A percentile compares a stretch with the other conserved stretches of the same genome.
These are phyloP conservation scores for Sebastes diaconus DNA, from an alignment of 2,797 vertebrate genomes.

Conservation along the genomic window DNA sequence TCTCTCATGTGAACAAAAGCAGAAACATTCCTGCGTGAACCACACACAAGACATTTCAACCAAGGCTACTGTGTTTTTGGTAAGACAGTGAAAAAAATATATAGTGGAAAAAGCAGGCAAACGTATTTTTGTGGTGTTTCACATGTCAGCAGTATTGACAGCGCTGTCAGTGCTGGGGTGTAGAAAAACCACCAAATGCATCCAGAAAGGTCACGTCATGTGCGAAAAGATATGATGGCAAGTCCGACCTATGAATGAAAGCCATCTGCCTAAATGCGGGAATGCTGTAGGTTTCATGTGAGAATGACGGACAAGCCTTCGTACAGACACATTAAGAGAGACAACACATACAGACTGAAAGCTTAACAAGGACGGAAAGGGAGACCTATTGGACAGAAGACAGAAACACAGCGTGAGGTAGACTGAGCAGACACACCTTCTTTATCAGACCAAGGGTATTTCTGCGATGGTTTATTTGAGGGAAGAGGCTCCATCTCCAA, in stretches of 20 bases:
- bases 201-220: slow-evolving; percentile 27
- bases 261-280: background rate
- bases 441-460: slow-evolving; percentile 97
- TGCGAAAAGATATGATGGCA: slow-evolving; percentile 8
- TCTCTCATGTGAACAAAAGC: background rate
- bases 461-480: slow-evolving; percentile 96
- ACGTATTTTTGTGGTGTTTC: slow-evolving; percentile 1
- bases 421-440: slow-evolving; percentile 83
- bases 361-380: background rate
- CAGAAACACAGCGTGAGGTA: background rate
- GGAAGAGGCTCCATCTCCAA: slow-evolving; percentile 98
- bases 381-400: background rate
- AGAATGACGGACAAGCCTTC: background rate
- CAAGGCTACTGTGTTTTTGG: background rate
- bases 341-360: background rate
- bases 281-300: background rate
- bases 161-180: background rate
- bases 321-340: background rate
- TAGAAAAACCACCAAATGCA: slow-evolving; percentile 1
- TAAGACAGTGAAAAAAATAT: background rate
- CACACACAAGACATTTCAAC: background rate
- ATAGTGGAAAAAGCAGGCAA: background rate
- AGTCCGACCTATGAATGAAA: background rate
- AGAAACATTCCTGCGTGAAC: background rate
- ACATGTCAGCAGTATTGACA: slow-evolving; percentile 8